Evolutionary conservation across 1,140 invertebrate species (phyloP), one percentile per base, ranked within the genome.

Genomic region (Drosophila chauvacae): DNA sequence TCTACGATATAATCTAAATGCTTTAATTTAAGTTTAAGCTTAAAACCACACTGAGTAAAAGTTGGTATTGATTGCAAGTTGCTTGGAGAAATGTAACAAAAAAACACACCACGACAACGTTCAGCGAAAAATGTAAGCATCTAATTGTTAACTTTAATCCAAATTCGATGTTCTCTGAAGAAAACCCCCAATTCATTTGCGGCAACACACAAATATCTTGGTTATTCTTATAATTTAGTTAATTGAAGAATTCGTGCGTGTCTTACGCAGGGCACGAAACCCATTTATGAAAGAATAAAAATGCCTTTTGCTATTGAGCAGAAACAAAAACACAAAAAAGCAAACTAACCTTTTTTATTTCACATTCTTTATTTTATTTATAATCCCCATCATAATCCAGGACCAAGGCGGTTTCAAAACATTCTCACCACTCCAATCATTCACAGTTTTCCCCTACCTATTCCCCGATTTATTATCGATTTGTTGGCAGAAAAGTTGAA

Each of bases 251-350:
- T 51, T 72, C 45, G 69, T 72, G 66, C 28, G 28, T 51, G 53
- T 50, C 26, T 2, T 39, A 35, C 65, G 20, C 28, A 28, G 42
- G 35, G 33, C 62, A 77, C 33, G 55, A 62, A 74, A 55, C 35
- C 50, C 56, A 65, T 58, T 63, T 51, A 81, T 75, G 68, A 88
- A 88, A 79, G 41, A 68, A 87, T 70, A 88, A 83, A 55, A 81
- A 87, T 73, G 84, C 83, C 80, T 86, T 76, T 86, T 86, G 83
- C 70, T 87, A 61, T 41, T 20, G 58, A 65, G 81, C 79, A 85
- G 76, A 80, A 83, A 70, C 57, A 51, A 69, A 72, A 72, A 81
- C 64, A 50, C 50, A 64, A 66, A 74, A 39, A 74, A 39, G 14
- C 33, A 4, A 26, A 42, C 26, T 30, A 23, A 41, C 28, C 7